Percentiles rank a stretch among this genome's conserved stretches.
These are phyloP conservation scores for Tipula unca DNA, from an alignment of 2,888 invertebrate genomes.

Conservation along the genomic window DNA sequence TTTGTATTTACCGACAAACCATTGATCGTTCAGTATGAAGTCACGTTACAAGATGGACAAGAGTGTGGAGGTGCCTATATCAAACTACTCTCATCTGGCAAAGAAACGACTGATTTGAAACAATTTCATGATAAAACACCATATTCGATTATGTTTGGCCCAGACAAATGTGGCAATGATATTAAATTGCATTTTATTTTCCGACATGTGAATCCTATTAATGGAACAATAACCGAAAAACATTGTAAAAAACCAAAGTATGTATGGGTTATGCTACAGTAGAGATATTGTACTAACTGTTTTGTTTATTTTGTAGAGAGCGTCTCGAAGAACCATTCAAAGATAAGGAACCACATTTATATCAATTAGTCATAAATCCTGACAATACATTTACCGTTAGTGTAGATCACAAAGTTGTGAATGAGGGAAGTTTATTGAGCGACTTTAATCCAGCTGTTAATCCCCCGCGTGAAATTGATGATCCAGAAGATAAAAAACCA, in stretches of 20 bases:
- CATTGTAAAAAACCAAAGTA: constrained; percentile 87
- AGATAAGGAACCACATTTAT: constrained; percentile 88
- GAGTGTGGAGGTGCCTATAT: constrained; percentile 98
- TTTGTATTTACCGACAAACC: constrained; percentile 80
- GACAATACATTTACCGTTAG: constrained; percentile 73
- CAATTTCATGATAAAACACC: constrained; percentile 91
- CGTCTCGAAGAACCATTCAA: constrained; percentile 79
- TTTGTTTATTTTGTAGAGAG: constrained; percentile 42
- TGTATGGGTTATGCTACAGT: constrained; percentile 28
- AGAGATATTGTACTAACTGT: background rate
- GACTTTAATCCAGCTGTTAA: constrained; percentile 92
- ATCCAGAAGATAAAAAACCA: constrained; percentile 77
- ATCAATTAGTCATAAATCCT: constrained; percentile 66
- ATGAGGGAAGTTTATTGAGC: constrained; percentile 76
- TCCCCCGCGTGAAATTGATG: constrained; percentile 90
- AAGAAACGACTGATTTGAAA: constrained; percentile 60
- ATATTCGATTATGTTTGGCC: constrained; percentile 99
- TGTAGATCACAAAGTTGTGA: constrained; percentile 75
- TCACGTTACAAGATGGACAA: constrained; percentile 85
- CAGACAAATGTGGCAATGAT: constrained; percentile 97
- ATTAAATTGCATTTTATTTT: constrained; percentile 91
- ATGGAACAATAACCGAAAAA: constrained; percentile 85
- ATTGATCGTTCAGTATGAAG: constrained; percentile 87
- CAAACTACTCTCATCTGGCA: constrained; percentile 75
- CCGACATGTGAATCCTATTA: constrained; percentile 87